A percentile compares a stretch with the other conserved stretches of the same genome.
These are phyloP conservation scores for Oppia nitens DNA, from an alignment of 1,140 invertebrate genomes.

Conservation along the genomic window DNA sequence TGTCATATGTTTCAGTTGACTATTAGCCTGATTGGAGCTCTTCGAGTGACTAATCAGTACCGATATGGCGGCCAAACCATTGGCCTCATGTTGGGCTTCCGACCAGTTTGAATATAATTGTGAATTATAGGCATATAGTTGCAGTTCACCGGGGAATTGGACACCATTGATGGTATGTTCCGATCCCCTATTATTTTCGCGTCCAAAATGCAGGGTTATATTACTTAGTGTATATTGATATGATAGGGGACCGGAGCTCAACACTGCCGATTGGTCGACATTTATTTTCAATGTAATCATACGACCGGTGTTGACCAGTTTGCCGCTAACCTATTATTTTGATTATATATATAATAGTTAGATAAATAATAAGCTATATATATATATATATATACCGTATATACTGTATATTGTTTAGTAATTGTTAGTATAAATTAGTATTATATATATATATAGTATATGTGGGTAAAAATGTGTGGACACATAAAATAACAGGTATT, in stretches of 20 bases:
- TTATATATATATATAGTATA: not conserved
- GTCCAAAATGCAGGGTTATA: conserved; percentile 85
- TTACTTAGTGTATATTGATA: conserved; percentile 90
- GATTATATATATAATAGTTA: not conserved
- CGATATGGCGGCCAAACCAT: conserved; percentile 78
- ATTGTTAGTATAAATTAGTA: not conserved
- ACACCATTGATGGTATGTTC: conserved; percentile 84
- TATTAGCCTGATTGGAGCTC: conserved; percentile 4
- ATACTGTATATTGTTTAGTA: not conserved
- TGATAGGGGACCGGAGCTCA: conserved; percentile 74
- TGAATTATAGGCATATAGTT: conserved; percentile 86
- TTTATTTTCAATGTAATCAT: conserved; percentile 78
- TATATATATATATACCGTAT: not conserved
- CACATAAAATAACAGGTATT: not conserved
- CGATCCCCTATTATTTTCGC: conserved; percentile 44
- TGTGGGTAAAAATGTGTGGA: not conserved
- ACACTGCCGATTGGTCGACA: conserved; percentile 54
- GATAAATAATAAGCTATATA: not conserved
- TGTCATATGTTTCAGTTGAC: conserved; percentile 12
- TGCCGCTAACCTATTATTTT: conserved; percentile 49
- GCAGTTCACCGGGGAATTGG: conserved; percentile 85
- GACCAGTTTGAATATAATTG: conserved; percentile 92
- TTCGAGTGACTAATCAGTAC: conserved; percentile 38
- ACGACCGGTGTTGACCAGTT: conserved; percentile 76
- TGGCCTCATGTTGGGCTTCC: conserved; percentile 63